Evolutionary conservation across 2,797 vertebrate species (phyloP).

Genomic region (Pseudopleuronectes americanus): DNA sequence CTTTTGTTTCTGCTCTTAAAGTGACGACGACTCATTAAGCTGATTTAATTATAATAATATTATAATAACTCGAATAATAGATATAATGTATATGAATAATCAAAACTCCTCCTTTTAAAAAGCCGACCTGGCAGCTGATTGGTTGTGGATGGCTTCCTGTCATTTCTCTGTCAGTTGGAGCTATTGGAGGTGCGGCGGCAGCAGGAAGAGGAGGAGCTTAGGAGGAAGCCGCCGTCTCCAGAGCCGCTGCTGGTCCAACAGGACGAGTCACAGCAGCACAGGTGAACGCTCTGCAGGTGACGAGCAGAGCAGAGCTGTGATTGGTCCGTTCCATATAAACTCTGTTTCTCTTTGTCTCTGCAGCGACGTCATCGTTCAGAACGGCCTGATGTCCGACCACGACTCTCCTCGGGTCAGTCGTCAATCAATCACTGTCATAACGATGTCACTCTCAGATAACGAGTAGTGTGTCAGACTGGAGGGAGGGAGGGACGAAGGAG

Average conservation of each 20-base stretch:
- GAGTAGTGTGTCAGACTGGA: not conserved
- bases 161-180: conserved; percentile 84
- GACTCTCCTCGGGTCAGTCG: conserved; percentile 91
- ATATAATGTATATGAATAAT: too few relatives aligned
- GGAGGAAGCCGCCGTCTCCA: conserved; percentile 87
- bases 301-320: not conserved
- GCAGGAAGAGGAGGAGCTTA: conserved; percentile 94
- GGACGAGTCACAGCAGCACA: conserved; percentile 85
- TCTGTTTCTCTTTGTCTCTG: conserved; percentile 13
- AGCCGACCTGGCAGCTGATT: not conserved
- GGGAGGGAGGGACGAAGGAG: too few relatives aligned
- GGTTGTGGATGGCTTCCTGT: not conserved
- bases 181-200: conserved; percentile 94
- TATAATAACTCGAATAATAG: too few relatives aligned
- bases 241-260: conserved; percentile 82
- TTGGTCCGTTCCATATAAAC: not conserved
- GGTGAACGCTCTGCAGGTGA: conserved; percentile 69
- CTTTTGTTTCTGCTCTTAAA: not conserved
- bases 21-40: not conserved
- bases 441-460: too few relatives aligned
- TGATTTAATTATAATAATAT: too few relatives aligned
- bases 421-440: not conserved
- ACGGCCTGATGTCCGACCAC: conserved; percentile 92
- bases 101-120: too few relatives aligned
- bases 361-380: conserved; percentile 89